Base-by-base conservation (phyloP, 2,797 vertebrate genomes). In the Megalops cyprinoides region DNA sequence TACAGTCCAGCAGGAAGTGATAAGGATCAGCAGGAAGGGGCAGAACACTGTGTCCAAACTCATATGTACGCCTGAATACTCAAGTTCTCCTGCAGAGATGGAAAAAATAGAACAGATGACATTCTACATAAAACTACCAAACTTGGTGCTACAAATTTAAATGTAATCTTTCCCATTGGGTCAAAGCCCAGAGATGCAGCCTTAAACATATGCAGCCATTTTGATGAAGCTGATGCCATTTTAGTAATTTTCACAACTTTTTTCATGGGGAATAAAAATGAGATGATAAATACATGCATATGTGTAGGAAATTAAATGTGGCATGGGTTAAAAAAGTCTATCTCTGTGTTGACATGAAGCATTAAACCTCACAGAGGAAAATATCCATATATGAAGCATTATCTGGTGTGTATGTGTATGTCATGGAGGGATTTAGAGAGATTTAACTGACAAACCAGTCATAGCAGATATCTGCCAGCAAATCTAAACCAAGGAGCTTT, bases 401-500 rank as follows among this genome's bases (percentile, higher is more conserved):
- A n/a, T n/a, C n/a, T n/a, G 85, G 83, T 90, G 86, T 48, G 46
- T 31, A 62, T 28, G 34, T 42, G 42, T 69, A 42, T 23, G 37
- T 23, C 37, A 20, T 23, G n/a, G 37, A 69, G 42, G 65, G 37
- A 42, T 15, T 42, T 42, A 62, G 90, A 93, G 89, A 51, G 73
- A 82, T 87, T 87, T 91, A 93, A 93, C 92, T 91, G 91, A 90
- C 91, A 91, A 90, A 91, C 90, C 88, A 86, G 83, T 84, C 44
- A 28, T 85, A 87, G 91, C 91, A 89, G 87, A 87, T 85, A 86
- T 89, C 71, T 78, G 85, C 42, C 31, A 89, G 89, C 87, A 89
- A 91, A 90, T 92, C 89, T n/a, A n/a, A 55, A 31, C 1, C 7
- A 23, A 56, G 42, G 44, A 23, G 73, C 79, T 62, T 39, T 62